phyloP scores from a whole-genome alignment of 1,140 invertebrate genomes.

The Drosophila takahashii region DNA sequence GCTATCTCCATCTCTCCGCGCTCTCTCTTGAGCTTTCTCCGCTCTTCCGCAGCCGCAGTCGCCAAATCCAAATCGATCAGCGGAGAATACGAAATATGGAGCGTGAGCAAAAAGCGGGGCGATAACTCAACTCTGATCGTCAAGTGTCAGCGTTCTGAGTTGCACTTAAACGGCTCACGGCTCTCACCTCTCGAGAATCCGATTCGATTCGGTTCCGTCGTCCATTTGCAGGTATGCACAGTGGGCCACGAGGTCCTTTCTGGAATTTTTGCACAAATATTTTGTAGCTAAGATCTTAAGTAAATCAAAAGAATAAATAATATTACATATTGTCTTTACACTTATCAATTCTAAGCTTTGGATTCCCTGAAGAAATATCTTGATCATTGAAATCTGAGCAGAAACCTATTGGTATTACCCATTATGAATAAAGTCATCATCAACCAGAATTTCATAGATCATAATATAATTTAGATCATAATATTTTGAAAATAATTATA shows the following conservation, averaged over 20 bases:
- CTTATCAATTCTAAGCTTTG: too few species aligned
- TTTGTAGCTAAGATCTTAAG: neutral
- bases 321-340: too few species aligned
- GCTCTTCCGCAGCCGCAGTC: constrained; percentile 25
- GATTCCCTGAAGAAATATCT: too few species aligned
- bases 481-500: too few species aligned
- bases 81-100: constrained; percentile 10
- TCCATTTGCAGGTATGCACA: constrained; percentile 16
- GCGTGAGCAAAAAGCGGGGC: constrained; percentile 25
- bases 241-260: constrained; percentile 3
- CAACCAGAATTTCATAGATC: too few species aligned
- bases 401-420: too few species aligned
- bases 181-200: neutral
- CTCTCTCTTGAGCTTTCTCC: constrained; percentile 39
- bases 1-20: constrained; percentile 4
- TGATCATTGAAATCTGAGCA: too few species aligned
- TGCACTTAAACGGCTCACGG: constrained; percentile 35
- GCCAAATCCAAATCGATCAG: constrained; percentile 27
- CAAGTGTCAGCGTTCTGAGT: constrained; percentile 51
- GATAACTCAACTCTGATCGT: constrained; percentile 68
- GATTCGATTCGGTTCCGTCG: neutral
- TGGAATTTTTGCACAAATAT: neutral
- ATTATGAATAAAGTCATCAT: too few species aligned
- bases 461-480: too few species aligned
- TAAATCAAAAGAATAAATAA: neutral